Evolutionary conservation across 2,113 vertebrate genomes (phyloP).

Genomic region (Misgurnus anguillicaudatus): DNA sequence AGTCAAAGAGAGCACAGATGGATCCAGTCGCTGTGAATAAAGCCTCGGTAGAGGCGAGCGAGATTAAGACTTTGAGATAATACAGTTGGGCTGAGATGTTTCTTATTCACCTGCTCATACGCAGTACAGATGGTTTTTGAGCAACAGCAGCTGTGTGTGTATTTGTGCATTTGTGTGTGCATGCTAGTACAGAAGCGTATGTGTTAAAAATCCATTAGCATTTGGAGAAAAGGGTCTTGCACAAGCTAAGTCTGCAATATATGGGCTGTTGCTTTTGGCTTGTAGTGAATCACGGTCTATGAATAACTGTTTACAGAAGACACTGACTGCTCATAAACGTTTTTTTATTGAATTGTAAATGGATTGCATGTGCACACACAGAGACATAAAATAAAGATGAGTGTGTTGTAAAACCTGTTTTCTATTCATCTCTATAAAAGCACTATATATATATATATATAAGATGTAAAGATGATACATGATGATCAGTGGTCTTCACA

Average conservation of each 20-base stretch:
- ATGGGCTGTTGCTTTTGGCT: slow-evolving; percentile 20
- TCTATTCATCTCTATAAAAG: too few species aligned
- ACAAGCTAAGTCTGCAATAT: slow-evolving; percentile 16
- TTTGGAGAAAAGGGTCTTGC: slow-evolving; percentile 23
- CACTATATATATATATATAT: not conserved
- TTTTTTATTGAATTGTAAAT: slow-evolving; percentile 19
- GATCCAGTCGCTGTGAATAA: slow-evolving; percentile 44
- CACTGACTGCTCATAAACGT: slow-evolving; percentile 12
- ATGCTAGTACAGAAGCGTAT: slow-evolving; percentile 6
- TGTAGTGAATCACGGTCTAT: slow-evolving; percentile 8
- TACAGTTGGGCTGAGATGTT: not conserved
- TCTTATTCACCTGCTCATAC: not conserved
- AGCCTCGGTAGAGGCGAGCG: slow-evolving; percentile 32
- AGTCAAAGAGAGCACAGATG: slow-evolving; percentile 48
- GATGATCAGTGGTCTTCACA: too few species aligned
- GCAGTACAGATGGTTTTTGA: slow-evolving; percentile 32
- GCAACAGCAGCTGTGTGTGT: slow-evolving; percentile 12
- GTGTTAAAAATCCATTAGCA: slow-evolving; percentile 17
- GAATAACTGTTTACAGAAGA: slow-evolving; percentile 30
- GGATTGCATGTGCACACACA: not conserved
- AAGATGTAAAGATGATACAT: too few species aligned
- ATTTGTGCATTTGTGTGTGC: slow-evolving; percentile 7
- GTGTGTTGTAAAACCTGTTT: too few species aligned
- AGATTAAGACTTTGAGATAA: not conserved
- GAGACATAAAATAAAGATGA: not conserved